Percentiles rank a stretch among this genome's conserved stretches.
Evolutionary conservation across 2,888 invertebrate genomes (phyloP).

Genomic region (Lasius fuliginosus): DNA sequence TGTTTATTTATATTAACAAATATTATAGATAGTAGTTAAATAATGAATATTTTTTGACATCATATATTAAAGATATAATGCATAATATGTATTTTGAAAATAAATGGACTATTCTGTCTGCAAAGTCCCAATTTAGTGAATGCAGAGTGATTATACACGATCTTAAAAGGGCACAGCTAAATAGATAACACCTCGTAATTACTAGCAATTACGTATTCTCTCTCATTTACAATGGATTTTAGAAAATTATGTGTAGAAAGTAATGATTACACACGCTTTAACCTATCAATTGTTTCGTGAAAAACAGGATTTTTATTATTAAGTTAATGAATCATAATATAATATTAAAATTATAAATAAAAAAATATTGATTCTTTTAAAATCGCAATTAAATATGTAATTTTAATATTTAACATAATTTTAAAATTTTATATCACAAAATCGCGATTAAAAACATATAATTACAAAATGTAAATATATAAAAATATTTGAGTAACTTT

Average conservation of each 20-base stretch:
- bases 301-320: conserved; percentile 2
- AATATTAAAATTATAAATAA: background rate
- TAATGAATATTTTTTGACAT: conserved; percentile 8
- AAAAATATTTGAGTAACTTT: conserved; percentile 14
- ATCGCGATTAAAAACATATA: background rate
- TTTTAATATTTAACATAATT: background rate
- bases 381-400: background rate
- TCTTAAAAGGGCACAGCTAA: conserved; percentile 33
- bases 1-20: background rate
- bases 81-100: background rate
- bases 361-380: background rate
- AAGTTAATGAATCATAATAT: background rate
- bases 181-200: conserved; percentile 49
- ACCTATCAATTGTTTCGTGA: background rate
- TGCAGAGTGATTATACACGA: conserved; percentile 15
- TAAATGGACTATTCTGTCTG: conserved; percentile 20
- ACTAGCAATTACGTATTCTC: conserved; percentile 44
- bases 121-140: background rate
- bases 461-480: background rate
- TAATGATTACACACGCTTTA: conserved; percentile 12
- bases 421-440: background rate
- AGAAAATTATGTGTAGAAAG: background rate
- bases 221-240: conserved; percentile 32
- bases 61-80: background rate
- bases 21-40: background rate